Conservation (phyloP, 2,888 invertebrate species). For the Ethmia dodecea region DNA sequence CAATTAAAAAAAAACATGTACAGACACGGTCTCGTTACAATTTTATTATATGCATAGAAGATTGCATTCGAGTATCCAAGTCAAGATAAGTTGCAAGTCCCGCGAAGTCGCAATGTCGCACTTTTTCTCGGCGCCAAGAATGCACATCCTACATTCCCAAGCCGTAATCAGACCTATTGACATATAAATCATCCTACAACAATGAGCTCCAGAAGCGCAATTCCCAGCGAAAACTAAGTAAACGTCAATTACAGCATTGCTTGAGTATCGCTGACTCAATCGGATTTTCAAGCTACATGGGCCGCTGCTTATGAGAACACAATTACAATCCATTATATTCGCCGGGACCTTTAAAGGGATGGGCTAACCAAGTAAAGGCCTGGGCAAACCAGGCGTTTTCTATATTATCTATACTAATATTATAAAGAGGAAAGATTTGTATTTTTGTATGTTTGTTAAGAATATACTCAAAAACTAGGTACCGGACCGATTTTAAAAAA, state of each 20-base stretch:
- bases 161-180: conserved; percentile 20
- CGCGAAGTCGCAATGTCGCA: too few species aligned
- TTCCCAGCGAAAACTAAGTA: conserved; percentile 17
- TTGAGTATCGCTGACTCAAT: conserved; percentile 63
- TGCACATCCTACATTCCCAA: background rate
- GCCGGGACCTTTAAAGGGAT: conserved; percentile 56
- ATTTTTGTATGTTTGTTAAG: too few species aligned
- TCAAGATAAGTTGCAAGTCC: too few species aligned
- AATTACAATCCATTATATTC: conserved; percentile 72
- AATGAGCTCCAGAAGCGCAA: conserved; percentile 18
- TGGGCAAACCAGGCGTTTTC: conserved; percentile 16
- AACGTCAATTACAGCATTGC: conserved; percentile 62
- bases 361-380: conserved; percentile 42
- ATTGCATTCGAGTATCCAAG: too few species aligned
- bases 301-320: conserved; percentile 65
- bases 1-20: too few species aligned
- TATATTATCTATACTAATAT: too few species aligned
- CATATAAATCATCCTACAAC: conserved; percentile 25
- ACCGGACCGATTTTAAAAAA: too few species aligned
- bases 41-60: too few species aligned
- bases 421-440: too few species aligned
- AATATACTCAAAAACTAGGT: too few species aligned
- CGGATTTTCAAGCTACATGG: conserved; percentile 46
- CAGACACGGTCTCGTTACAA: too few species aligned
- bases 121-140: too few species aligned